Evolutionary conservation across 2,113 vertebrate species (phyloP).

Genomic region (Plecturocebus donacophilus): DNA sequence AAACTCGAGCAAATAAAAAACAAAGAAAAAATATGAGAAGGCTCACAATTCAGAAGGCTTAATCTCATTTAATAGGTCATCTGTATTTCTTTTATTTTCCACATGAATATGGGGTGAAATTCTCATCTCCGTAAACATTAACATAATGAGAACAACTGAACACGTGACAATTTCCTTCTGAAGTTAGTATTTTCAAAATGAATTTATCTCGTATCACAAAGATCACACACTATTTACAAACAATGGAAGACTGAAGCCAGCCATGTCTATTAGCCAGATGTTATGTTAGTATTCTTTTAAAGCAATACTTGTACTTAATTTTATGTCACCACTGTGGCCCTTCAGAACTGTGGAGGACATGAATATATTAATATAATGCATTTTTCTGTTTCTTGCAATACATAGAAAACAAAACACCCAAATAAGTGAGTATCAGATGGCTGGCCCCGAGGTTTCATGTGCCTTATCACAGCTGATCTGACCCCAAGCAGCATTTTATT

Average conservation of each 20-base stretch:
- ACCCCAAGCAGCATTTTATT: background rate
- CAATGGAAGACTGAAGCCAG: background rate
- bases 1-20: constrained; percentile 25
- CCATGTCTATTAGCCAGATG: background rate
- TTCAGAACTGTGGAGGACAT: background rate
- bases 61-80: constrained; percentile 10
- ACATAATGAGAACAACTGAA: background rate
- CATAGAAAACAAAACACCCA: background rate
- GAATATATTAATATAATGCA: background rate
- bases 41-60: constrained; percentile 27
- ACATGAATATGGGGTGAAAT: background rate
- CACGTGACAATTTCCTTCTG: background rate
- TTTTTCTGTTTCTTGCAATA: background rate
- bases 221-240: background rate
- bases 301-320: background rate
- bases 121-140: background rate
- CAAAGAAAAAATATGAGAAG: constrained; percentile 29
- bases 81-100: constrained; percentile 48
- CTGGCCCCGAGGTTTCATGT: background rate
- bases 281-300: constrained; percentile 24
- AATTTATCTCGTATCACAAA: background rate
- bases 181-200: background rate
- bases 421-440: background rate
- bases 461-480: background rate
- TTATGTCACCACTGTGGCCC: background rate